Evolutionary conservation across 23 tunicate species (phyloP), one percentile per base, ranked within the genome.

Genomic region (Trididemnum miniatum): DNA sequence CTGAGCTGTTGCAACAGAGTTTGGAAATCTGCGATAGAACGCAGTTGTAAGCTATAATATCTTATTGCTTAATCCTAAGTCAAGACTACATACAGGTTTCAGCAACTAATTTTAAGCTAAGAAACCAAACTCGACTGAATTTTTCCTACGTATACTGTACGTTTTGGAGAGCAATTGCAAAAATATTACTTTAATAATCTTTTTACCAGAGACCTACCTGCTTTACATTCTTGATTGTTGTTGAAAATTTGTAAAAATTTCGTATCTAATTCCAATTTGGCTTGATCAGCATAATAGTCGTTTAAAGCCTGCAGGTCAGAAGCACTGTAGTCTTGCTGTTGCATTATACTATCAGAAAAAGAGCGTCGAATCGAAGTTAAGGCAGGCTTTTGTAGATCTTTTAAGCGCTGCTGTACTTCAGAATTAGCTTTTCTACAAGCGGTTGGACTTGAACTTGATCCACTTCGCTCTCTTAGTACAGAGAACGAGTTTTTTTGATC

Each of bases 341-440:
- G 80, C 49, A 64, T 59, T 34, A 76, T 80, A 40, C 76, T 83
- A 26, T 86, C 97, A 28, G 97, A 76, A 83, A 89, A 63, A n/a
- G 88, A 2, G 0, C 90, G 81, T 20, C 86, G 84, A 35, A 86
- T 28, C 26, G 67, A 52, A 39, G 83, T 64, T 52, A 54, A 23
- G 36, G 71, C 86, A 39, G 97, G 90, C 32, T 91, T 81, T 63
- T 85, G 97, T 30, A 91, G 80, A 71, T 91, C 86, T 39, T 91
- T 91, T 75, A 91, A 57, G 1, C 97, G 86, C 65, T 91, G 90
- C 65, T 91, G 97, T 5, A 91, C 89, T 40, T 91, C 97, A 22
- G 90, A 65, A 51, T 85, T 91, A 0, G 91, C 86, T 67, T 86
- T 86, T n/a, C 57, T 80, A 35, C 87, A 72, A 23, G 59, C 37